Base-by-base conservation (phyloP, 2,797 vertebrate genomes). In the Epinephelus coioides region DNA sequence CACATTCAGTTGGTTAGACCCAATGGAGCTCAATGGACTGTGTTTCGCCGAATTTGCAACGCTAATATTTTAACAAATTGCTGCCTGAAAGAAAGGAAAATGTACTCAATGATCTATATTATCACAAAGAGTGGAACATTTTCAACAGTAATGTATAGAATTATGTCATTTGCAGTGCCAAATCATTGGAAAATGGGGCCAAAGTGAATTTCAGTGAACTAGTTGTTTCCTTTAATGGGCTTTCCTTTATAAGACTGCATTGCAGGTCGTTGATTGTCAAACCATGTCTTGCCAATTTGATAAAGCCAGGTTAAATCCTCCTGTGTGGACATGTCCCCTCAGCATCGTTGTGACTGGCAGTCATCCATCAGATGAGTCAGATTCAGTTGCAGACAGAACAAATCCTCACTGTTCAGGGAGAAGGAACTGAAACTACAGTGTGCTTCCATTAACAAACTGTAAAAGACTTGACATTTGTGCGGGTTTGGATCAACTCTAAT, bases 291-390 rank as follows among this genome's bases (percentile, higher is more conserved):
- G 51, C 61, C 69, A 61, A 2, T 18, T 65, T 43, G 50, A 72
- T 82, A 73, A 86, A 79, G 76, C 69, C 23, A 40, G 43, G 72
- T 62, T 68, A 72, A 79, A 40, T 11, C 75, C 55, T n/a, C 23
- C 23, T 47, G 57, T 53, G 40, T 63, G 44, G 56, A 72, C 44
- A 43, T 21, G 13, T 67, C 38, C 51, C 25, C 43, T 64, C 43
- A 63, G 69, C 62, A 64, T 59, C 71, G 64, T 17, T n/a, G 38
- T 38, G 56, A 78, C 68, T 64, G 70, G 55, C 57, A 55, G 6
- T 47, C 14, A 23, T 71, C 79, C 62, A 73, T 61, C 43, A 72
- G 43, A 49, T 38, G 63, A 49, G 34, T 23, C 46, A 57, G 27
- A 66, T 13, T 50, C 56, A 50, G 18, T 13, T 47, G 18, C 49